These are phyloP conservation scores for Synergus umbraculus DNA, from an alignment of 2,888 invertebrate species.

Conservation along the genomic window DNA sequence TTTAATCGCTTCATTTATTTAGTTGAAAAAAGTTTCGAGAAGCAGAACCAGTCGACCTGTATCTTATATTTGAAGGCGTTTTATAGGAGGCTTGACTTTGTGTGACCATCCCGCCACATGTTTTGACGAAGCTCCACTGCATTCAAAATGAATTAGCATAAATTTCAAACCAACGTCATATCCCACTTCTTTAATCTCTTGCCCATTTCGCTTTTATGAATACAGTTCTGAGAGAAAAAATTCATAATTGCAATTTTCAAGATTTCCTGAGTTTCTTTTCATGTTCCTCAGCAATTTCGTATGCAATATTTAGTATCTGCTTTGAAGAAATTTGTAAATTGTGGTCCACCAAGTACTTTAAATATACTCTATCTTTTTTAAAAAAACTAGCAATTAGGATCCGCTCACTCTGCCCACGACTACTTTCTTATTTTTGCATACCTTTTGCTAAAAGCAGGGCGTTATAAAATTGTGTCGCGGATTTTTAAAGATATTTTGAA, in stretches of 20 bases:
- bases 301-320: not conserved
- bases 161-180: slow-evolving; percentile 27
- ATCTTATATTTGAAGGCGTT: slow-evolving; percentile 17
- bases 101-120: slow-evolving; percentile 35
- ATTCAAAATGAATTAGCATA: slow-evolving; percentile 36
- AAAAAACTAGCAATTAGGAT: no score
- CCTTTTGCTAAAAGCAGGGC: no score
- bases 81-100: slow-evolving; percentile 25
- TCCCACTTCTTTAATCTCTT: slow-evolving; percentile 30
- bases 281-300: not conserved
- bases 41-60: slow-evolving; percentile 26
- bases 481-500: no score
- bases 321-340: not conserved
- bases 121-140: slow-evolving; percentile 28
- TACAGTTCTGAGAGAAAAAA: not conserved
- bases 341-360: not conserved
- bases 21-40: slow-evolving; percentile 28
- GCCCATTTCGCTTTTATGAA: not conserved
- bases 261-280: not conserved
- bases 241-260: not conserved
- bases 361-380: no score
- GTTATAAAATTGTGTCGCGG: no score
- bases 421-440: no score
- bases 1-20: slow-evolving; percentile 34
- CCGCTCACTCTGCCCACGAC: no score